Conservation (phyloP, 2,888 invertebrate species). For the Caenorhabditis panamensis region DNA sequence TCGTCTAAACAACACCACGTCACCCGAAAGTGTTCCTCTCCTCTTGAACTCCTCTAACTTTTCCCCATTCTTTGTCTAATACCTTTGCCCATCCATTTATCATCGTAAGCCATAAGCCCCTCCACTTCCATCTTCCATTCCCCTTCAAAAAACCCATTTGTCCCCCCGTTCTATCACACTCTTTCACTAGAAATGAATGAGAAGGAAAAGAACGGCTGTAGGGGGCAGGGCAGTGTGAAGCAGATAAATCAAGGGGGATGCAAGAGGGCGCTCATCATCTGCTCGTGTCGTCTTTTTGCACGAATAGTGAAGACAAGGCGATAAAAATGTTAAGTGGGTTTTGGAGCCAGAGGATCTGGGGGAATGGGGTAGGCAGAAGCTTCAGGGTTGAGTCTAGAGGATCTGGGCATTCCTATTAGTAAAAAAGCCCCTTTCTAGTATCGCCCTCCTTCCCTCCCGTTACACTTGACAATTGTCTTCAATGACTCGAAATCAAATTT, state of each 20-base stretch:
- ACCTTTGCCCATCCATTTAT: constrained; percentile 53
- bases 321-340: constrained; percentile 58
- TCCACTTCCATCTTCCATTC: background rate
- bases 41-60: background rate
- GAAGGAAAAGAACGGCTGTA: constrained; percentile 17
- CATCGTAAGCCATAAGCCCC: constrained; percentile 54
- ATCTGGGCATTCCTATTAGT: no score
- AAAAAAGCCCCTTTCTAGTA: background rate
- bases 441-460: constrained; percentile 2
- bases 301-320: constrained; percentile 19
- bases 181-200: background rate
- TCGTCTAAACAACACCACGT: background rate
- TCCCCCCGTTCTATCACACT: background rate
- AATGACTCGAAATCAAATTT: constrained; percentile 61
- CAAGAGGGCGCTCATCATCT: constrained; percentile 25
- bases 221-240: constrained; percentile 5
- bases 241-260: constrained; percentile 42
- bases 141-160: constrained; percentile 2
- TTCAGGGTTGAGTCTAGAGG: no score
- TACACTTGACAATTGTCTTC: constrained; percentile 54
- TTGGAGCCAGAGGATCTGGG: background rate
- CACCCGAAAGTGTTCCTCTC: background rate
- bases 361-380: no score
- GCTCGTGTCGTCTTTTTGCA: constrained; percentile 18
- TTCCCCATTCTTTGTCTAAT: constrained; percentile 24